Evolutionary conservation across 2,113 vertebrate genomes (phyloP), one percentile per base, ranked within the genome.

Genomic region (Scortum barcoo): DNA sequence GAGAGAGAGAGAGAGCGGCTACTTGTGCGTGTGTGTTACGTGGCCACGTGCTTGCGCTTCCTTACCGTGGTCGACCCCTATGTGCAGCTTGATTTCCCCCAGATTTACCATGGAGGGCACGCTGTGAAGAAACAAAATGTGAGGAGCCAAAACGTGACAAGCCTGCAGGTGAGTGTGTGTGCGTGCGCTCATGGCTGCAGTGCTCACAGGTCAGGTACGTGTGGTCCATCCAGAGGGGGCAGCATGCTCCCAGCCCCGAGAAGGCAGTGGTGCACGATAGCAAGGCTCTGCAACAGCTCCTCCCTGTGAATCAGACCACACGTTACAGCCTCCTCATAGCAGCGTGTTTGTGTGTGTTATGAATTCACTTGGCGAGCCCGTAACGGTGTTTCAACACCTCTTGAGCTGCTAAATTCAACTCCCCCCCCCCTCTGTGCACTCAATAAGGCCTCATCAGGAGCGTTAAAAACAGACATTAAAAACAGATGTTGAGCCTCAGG

Each of bases 241-340:
- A 99, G 92, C 91, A 97, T 66, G 83, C 96, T 97, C 82, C 97
- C 97, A 72, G 97, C 97, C 82, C 97, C 97, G 73, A 97, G 97
- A 63, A 98, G 94, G 94, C 97, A 97, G 92, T 97, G 97, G 80
- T 98, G 97, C 71, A 98, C 96, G n/a, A 98, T 95, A 58, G 97
- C 95, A 61, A 99, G 95, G 90, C 96, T 96, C 93, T 98, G 97
- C 44, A 97, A 96, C 88, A 98, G 94, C 88, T 97, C 97, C 95
- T 98, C 97, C 95, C 97, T 99, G 93, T 71, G 77, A 85, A 72
- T 12, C 42, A 78, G 19, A 33, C 12, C 30, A 44, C 40, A 72
- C 76, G 89, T 88, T 72, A 81, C 79, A 88, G 42, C 36, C 20
- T 4, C 11, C 24, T 20, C 11, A 69, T 1, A 51, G 54, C 24